A percentile compares a stretch with the other conserved stretches of the same genome.
Conservation (phyloP, 2,888 invertebrate genomes). For the Pachydiplax longipennis region DNA sequence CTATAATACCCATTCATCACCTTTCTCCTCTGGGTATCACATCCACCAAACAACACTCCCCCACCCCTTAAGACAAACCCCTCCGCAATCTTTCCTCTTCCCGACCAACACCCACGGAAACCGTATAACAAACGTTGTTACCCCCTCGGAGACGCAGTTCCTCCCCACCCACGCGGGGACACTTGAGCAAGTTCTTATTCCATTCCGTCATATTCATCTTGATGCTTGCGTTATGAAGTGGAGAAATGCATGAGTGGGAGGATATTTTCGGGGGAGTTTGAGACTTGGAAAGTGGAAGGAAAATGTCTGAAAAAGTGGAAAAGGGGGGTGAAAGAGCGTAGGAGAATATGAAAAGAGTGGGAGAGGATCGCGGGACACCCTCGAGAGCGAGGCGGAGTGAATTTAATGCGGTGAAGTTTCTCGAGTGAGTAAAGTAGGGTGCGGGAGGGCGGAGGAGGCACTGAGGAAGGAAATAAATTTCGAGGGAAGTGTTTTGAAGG, state of each 20-base stretch:
- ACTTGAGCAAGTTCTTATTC: slow-evolving; percentile 7
- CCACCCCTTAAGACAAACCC: not conserved
- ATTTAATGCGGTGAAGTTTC: slow-evolving; percentile 24
- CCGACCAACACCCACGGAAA: not conserved
- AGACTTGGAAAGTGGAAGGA: not conserved
- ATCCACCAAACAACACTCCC: not conserved
- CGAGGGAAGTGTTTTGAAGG: not conserved
- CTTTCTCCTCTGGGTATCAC: not conserved
- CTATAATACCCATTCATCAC: not conserved
- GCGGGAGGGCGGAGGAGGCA: not conserved
- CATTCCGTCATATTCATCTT: slow-evolving; percentile 10
- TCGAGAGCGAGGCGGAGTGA: not conserved
- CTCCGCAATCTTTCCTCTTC: not conserved
- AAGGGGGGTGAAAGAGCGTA: not conserved
- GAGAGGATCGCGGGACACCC: not conserved
- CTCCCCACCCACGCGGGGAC: not conserved
- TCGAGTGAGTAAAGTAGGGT: not conserved
- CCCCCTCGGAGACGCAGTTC: not conserved
- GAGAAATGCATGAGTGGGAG: not conserved
- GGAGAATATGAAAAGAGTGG: not conserved
- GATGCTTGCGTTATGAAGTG: not conserved
- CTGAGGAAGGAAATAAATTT: not conserved
- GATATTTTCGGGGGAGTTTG: not conserved
- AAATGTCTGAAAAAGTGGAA: not conserved
- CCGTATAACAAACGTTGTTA: not conserved